phyloP scores from a whole-genome alignment of 2,797 vertebrate species.

The Holocentrus rufus region DNA sequence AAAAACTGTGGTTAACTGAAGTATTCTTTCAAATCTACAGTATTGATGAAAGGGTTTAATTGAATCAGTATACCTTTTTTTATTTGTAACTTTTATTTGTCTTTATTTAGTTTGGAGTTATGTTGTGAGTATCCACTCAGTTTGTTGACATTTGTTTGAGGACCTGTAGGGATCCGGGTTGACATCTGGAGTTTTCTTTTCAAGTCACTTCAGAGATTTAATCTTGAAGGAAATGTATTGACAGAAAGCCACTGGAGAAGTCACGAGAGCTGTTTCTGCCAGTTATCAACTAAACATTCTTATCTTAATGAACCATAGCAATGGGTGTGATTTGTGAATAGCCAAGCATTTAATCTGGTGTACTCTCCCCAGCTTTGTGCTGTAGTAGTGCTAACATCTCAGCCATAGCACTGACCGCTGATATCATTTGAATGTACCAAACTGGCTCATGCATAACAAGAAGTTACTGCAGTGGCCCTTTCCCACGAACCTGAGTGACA shows the following conservation, averaged over 20 bases:
- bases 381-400: background rate
- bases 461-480: background rate
- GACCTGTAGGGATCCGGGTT: background rate
- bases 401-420: too few species aligned
- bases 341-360: background rate
- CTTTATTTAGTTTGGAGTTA: conserved; percentile 15
- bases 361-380: too few species aligned
- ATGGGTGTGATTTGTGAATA: background rate
- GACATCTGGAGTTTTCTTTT: background rate
- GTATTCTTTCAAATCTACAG: conserved; percentile 37
- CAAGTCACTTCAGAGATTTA: background rate
- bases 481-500: background rate
- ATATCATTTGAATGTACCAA: background rate
- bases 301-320: background rate
- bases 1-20: conserved; percentile 30
- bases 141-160: conserved; percentile 8
- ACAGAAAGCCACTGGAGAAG: conserved; percentile 4
- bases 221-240: background rate
- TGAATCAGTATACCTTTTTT: conserved; percentile 38
- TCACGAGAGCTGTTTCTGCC: background rate
- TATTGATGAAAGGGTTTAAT: conserved; percentile 45
- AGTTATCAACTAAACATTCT: background rate
- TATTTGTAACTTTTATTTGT: conserved; percentile 34
- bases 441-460: background rate
- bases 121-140: background rate